Percentiles rank a stretch among this genome's conserved stretches.
phyloP scores from a whole-genome alignment of 2,797 vertebrate species.

The Alectoris magna region DNA sequence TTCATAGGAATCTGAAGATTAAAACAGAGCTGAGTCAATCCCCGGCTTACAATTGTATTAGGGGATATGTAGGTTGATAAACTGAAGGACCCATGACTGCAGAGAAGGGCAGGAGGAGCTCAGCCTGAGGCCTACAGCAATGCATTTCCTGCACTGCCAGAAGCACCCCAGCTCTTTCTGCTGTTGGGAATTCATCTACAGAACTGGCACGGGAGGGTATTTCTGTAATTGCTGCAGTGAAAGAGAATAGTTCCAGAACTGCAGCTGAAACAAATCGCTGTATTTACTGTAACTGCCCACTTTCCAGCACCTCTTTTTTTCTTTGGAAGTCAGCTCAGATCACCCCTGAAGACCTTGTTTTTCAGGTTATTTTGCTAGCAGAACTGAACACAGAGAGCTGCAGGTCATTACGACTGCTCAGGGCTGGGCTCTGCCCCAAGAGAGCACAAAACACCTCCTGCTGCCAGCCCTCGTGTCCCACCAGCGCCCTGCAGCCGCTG shows the following conservation, averaged over 20 bases:
- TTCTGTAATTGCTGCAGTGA: neutral
- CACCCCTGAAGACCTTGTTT: neutral
- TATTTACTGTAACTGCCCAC: neutral
- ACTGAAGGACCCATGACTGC: neutral
- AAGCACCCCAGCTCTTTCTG: neutral
- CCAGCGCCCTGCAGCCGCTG: neutral
- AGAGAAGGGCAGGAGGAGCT: neutral
- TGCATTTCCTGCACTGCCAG: neutral
- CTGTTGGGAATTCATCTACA: neutral
- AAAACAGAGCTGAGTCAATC: neutral
- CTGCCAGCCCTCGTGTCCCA: neutral
- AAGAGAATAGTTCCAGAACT: neutral
- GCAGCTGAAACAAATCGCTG: neutral
- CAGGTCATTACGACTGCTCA: neutral
- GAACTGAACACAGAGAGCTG: neutral
- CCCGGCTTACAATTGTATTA: neutral
- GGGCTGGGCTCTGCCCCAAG: neutral
- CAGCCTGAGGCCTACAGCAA: neutral
- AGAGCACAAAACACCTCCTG: neutral
- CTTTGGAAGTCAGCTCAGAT: neutral
- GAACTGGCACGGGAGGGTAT: neutral
- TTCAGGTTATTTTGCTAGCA: neutral
- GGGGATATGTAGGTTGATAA: neutral
- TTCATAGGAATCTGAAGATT: neutral
- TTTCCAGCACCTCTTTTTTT: neutral